Evolutionary conservation across 2,113 vertebrate species (phyloP).

Genomic region (Rhea pennata): DNA sequence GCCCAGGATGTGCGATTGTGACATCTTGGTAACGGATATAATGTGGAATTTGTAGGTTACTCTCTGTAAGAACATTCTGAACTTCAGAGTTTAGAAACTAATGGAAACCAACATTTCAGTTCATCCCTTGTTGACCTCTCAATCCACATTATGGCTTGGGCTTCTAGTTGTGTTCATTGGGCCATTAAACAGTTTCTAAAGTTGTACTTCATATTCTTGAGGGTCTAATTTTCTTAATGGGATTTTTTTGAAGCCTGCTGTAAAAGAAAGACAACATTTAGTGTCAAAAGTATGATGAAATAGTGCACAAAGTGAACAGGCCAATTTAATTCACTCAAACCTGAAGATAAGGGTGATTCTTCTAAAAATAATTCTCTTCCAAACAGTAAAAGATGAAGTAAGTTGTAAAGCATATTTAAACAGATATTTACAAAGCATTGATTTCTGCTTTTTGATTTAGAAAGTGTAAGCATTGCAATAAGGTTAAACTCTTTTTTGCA

Average conservation of each 20-base stretch:
- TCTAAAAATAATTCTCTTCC: background rate
- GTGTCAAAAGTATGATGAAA: background rate
- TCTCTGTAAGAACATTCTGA: conserved; percentile 14
- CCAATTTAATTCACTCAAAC: background rate
- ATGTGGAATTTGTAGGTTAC: background rate
- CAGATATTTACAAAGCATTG: background rate
- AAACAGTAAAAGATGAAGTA: background rate
- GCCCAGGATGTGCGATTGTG: background rate
- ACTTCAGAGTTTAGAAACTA: conserved; percentile 8
- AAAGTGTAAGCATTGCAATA: background rate
- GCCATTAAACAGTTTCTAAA: conserved; percentile 12
- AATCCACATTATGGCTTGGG: background rate
- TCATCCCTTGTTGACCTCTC: background rate
- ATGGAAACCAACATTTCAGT: conserved; percentile 12
- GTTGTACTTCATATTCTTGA: background rate
- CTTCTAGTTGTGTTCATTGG: background rate
- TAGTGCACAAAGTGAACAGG: background rate
- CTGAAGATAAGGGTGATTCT: background rate
- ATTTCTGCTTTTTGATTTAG: conserved; percentile 4
- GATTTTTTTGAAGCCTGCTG: background rate
- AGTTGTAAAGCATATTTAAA: background rate
- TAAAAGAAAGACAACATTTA: conserved; percentile 22
- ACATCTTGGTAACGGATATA: background rate
- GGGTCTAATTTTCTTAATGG: conserved; percentile 19
- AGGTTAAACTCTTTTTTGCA: background rate